Percentiles rank a stretch among this genome's conserved stretches.
Conservation (phyloP, 30 jellyfish, hydroid and myxozoan genomes). For the Mastigias papua region DNA sequence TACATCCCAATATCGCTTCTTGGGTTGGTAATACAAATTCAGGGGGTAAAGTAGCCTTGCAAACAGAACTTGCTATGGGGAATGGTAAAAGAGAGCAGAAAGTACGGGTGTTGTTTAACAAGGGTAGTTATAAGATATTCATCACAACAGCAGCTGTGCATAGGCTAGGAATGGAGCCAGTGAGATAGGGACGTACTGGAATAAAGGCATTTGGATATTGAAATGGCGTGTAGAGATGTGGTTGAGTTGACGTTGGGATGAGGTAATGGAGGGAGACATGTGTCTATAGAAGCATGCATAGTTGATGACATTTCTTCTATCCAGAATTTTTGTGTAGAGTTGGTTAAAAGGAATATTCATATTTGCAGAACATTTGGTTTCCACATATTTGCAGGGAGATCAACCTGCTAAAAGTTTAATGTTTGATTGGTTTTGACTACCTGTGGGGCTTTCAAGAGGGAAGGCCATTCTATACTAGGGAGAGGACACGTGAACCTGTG, state of each 20-base stretch:
- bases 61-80: slow-evolving; percentile 65
- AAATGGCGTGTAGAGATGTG: slow-evolving; percentile 50
- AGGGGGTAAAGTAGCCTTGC: slow-evolving; percentile 76
- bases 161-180: slow-evolving; percentile 62
- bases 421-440: slow-evolving; percentile 38
- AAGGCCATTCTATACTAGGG: slow-evolving; percentile 51
- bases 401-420: neutral
- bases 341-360: neutral
- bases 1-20: slow-evolving; percentile 35
- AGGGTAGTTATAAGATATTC: slow-evolving; percentile 67
- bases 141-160: slow-evolving; percentile 64
- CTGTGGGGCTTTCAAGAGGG: slow-evolving; percentile 58
- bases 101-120: slow-evolving; percentile 65
- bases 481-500: slow-evolving; percentile 60
- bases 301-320: slow-evolving; percentile 12
- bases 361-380: slow-evolving; percentile 1
- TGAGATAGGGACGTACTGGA: slow-evolving; percentile 40
- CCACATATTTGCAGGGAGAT: slow-evolving; percentile 36
- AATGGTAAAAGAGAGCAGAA: slow-evolving; percentile 47
- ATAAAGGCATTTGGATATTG: slow-evolving; percentile 68
- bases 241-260: slow-evolving; percentile 33
- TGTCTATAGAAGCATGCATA: slow-evolving; percentile 2
- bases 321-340: neutral
- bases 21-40: slow-evolving; percentile 56
- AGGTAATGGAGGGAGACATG: slow-evolving; percentile 3